These are phyloP conservation scores for Catostylus mosaicus DNA, from an alignment of 30 jellyfish, hydroid and myxozoan genomes.

Conservation along the genomic window DNA sequence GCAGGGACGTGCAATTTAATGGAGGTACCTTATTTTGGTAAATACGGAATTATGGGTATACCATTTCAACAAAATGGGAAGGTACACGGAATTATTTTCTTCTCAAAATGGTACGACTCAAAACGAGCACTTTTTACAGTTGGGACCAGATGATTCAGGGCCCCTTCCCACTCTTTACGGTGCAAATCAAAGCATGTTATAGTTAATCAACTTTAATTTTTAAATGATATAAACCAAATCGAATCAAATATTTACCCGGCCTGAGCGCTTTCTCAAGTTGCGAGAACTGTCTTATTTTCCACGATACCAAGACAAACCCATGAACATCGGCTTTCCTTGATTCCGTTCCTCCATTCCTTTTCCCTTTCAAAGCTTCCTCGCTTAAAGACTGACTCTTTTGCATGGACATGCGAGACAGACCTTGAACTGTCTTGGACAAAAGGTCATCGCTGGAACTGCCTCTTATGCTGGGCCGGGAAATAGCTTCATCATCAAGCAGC, in stretches of 20 bases:
- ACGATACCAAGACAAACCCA: constrained; percentile 78
- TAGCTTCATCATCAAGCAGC: neutral
- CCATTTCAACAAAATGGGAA: too few relatives aligned
- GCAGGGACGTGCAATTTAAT: too few relatives aligned
- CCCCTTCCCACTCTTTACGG: too few relatives aligned
- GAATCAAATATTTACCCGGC: constrained; percentile 45
- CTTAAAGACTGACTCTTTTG: constrained; percentile 49
- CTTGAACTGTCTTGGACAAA: constrained; percentile 18
- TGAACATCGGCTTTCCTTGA: constrained; percentile 5
- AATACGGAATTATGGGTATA: too few relatives aligned
- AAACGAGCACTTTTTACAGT: too few relatives aligned
- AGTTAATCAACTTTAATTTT: too few relatives aligned
- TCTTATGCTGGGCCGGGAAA: constrained; percentile 19
- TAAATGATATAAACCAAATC: too few relatives aligned
- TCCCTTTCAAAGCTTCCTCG: constrained; percentile 28
- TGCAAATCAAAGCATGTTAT: too few relatives aligned
- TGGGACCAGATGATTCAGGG: too few relatives aligned
- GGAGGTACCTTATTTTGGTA: too few relatives aligned
- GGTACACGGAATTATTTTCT: too few relatives aligned
- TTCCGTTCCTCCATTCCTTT: constrained; percentile 4
- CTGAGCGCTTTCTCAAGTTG: constrained; percentile 67
- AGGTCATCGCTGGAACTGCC: constrained; percentile 12
- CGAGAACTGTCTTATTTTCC: constrained; percentile 84
- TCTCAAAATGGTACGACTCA: too few relatives aligned
- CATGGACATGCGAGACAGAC: neutral